phyloP scores from a whole-genome alignment of 1,140 invertebrate species.

The Proctacanthus coquilletti region DNA sequence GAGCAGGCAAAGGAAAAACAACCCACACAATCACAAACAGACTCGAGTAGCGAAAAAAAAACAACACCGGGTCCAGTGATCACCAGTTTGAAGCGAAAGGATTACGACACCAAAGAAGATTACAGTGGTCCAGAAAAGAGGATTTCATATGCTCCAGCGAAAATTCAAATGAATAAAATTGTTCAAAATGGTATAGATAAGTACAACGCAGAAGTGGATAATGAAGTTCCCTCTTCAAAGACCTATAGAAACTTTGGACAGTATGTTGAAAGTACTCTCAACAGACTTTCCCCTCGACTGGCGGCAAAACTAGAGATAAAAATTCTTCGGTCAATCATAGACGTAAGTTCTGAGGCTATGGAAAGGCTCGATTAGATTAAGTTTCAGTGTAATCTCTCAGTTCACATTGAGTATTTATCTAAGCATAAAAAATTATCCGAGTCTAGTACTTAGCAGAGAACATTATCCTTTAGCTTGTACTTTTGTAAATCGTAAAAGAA shows the following conservation, averaged over 20 bases:
- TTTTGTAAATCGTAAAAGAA: too few relatives aligned
- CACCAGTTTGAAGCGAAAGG: background rate
- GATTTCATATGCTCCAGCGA: background rate
- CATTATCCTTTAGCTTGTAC: too few relatives aligned
- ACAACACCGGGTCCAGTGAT: background rate
- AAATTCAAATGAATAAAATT: background rate
- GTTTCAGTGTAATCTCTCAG: too few relatives aligned
- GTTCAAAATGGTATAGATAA: background rate
- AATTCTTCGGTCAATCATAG: slow-evolving; percentile 23
- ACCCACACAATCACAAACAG: too few relatives aligned
- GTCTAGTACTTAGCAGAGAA: too few relatives aligned
- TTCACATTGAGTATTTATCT: background rate
- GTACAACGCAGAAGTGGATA: background rate
- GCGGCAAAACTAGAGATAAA: slow-evolving; percentile 24
- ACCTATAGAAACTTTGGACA: slow-evolving; percentile 25
- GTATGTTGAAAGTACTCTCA: slow-evolving; percentile 27
- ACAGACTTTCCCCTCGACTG: slow-evolving; percentile 16
- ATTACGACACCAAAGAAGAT: background rate
- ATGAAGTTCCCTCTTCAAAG: slow-evolving; percentile 20
- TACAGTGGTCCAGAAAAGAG: background rate
- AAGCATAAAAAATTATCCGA: background rate
- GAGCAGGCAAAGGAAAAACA: background rate
- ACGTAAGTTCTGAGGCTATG: slow-evolving; percentile 23
- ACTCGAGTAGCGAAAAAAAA: too few relatives aligned
- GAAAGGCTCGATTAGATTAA: too few relatives aligned